A percentile compares a stretch with the other conserved stretches of the same genome.
Evolutionary conservation across 1,140 invertebrate genomes (phyloP).

Genomic region (Palaemon carinicauda): DNA sequence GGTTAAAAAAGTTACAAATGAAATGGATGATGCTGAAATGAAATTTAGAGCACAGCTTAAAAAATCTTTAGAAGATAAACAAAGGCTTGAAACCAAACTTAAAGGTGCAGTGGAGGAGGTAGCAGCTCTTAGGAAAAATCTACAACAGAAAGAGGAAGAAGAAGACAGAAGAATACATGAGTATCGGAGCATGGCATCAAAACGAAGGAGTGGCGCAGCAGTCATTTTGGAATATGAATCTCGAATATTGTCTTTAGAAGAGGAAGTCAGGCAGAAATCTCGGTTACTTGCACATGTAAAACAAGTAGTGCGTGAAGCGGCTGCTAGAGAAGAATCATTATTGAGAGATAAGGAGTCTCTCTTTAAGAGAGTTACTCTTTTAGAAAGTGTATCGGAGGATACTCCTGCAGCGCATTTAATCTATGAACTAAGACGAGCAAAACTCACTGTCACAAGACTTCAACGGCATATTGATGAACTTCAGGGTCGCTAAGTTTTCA

Average conservation of each 20-base stretch:
- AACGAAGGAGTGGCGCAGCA: conserved; percentile 30
- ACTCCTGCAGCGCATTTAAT: conserved; percentile 32
- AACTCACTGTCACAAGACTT: conserved; percentile 37
- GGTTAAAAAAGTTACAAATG: neutral
- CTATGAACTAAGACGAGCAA: conserved; percentile 40
- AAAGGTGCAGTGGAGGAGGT: conserved; percentile 39
- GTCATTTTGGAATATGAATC: conserved; percentile 39
- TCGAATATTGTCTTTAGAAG: conserved; percentile 24
- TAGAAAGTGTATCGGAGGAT: conserved; percentile 46
- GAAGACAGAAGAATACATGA: neutral
- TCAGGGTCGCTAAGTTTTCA: neutral
- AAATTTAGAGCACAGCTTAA: conserved; percentile 39
- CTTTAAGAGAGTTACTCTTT: conserved; percentile 28
- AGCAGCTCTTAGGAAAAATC: conserved; percentile 11
- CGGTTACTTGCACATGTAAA: conserved; percentile 24
- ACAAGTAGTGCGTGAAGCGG: conserved; percentile 28
- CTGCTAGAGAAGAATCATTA: conserved; percentile 28
- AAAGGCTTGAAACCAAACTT: conserved; percentile 12
- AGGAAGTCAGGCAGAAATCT: conserved; percentile 43
- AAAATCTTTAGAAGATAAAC: conserved; percentile 45
- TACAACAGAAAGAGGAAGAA: conserved; percentile 39
- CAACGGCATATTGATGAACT: conserved; percentile 36
- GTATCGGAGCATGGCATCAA: neutral
- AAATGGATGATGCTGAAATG: conserved; percentile 32
- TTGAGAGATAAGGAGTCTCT: conserved; percentile 10